Base-by-base conservation (phyloP, 2,888 invertebrate genomes). In the Malacosoma neustria region DNA sequence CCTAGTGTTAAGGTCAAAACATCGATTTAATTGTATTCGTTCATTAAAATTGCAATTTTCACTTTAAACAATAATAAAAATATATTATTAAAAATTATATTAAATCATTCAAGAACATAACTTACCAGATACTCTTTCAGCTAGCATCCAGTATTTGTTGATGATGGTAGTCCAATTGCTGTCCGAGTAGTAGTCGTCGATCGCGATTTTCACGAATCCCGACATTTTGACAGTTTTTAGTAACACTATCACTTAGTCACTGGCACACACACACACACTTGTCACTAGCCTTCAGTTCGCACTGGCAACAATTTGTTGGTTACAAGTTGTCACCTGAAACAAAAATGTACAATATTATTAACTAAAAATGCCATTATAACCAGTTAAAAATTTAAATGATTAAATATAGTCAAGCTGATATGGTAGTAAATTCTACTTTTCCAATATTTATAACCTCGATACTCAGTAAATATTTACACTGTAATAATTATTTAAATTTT, bases 91-190 rank as follows among this genome's bases (percentile, higher is more conserved):
- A n/a, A n/a, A n/a, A n/a, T n/a, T n/a, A 32, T 13, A 30, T 31
- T 13, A 15, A 34, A 13, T 39, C 13, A 35, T 35, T 22, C 40
- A 41, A 32, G 45, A 36, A 22, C 29, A 32, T 39, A 22, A 47
- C 35, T 77, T 85, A 93, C 93, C 93, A 76, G 92, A 92, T 48
- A 92, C 91, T 70, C 89, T 88, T 66, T 92, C 92, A 30, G 92
- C 89, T 48, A 92, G 84, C 66, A 89, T 88, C 80, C 91, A 91
- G 61, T 92, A 93, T 71, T 91, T 89, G 60, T 91, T 89, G 34
- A 91, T 87, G 45, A 90, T 86, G 35, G 89, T 89, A 34, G 89
- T 88, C 76, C 89, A 89, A 57, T 90, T 90, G 55, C 77, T 87
- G 45, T 89, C 89, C 15, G 89, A 87, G 54, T 90, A 89, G 51